Evolutionary conservation across 1,140 invertebrate species (phyloP), one percentile per base, ranked within the genome.

Genomic region (Dreissena rostriformis): DNA sequence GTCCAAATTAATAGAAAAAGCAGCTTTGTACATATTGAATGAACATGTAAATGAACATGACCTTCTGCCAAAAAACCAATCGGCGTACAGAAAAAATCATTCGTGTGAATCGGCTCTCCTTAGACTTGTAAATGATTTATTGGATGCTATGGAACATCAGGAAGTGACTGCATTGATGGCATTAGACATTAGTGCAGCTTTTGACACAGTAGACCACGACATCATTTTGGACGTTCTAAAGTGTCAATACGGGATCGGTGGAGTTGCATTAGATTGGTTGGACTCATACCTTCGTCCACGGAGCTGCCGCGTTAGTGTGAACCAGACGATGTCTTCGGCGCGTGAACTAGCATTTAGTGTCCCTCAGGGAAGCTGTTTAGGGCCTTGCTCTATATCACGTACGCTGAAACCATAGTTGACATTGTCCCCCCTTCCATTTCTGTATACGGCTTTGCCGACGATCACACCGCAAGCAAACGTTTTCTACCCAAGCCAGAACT

Each of bases 1-100:
- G 68, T 79, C 74, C 61, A 84, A 79, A 73, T 53, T 84, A 55
- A 72, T 84, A 55, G 82, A 84, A 73, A 84, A 84, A 24, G 51
- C 75, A 28, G 67, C 51, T 52, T 28, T 78, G 7, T 66, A 77
- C 55, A 63, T 49, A 66, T 57, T 84, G 15, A 78, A 73, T 55
- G 24, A 72, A 63, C 68, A 84, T 39, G 55, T 68, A 19, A 70
- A 70, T 68, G 66, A 67, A 11, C 52, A 83, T 28, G 57, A 76
- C 22, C 81, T 76, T 17, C 49, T 84, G 1, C 82, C 76, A n/a
- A 73, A 53, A n/a, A 79, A 79, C 26, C 68, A 84, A 61, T 84
- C 76, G 14, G 76, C 67, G 19, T 73, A 79, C 66, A 70, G 82
- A 75, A 66, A 61, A 29, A 52, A 61, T 72, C 57, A 78, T 24